Percentiles rank a stretch among this genome's conserved stretches.
Conservation (phyloP, 1,140 invertebrate species). For the Trichogramma pretiosum region DNA sequence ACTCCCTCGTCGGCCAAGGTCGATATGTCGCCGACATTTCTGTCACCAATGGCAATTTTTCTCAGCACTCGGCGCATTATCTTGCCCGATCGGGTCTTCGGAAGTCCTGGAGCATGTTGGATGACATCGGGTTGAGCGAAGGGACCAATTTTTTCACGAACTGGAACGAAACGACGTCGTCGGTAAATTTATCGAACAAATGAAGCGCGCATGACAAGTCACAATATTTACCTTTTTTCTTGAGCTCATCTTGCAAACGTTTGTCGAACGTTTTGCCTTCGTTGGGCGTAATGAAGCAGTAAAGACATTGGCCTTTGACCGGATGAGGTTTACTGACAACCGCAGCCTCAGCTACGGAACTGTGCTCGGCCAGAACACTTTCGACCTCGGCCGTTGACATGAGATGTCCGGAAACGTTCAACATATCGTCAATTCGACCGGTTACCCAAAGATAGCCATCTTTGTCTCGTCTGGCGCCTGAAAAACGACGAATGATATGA, state of each 20-base stretch:
- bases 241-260: constrained; percentile 65
- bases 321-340: constrained; percentile 88
- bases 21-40: constrained; percentile 83
- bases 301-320: constrained; percentile 92
- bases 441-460: constrained; percentile 97
- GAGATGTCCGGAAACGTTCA: constrained; percentile 95
- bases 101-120: constrained; percentile 82
- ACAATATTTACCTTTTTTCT: constrained; percentile 52
- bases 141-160: constrained; percentile 87
- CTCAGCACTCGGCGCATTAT: constrained; percentile 92
- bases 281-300: constrained; percentile 89
- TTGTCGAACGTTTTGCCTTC: constrained; percentile 63
- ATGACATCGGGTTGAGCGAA: constrained; percentile 94
- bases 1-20: constrained; percentile 84
- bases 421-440: constrained; percentile 93
- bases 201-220: background rate
- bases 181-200: background rate
- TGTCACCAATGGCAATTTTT: constrained; percentile 83
- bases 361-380: constrained; percentile 78
- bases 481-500: too few relatives aligned
- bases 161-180: constrained; percentile 36
- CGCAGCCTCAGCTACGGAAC: constrained; percentile 81
- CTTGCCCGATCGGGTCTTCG: constrained; percentile 96
- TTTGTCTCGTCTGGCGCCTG: constrained; percentile 78
- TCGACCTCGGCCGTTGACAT: constrained; percentile 96